These are phyloP conservation scores for Portevinia maculata DNA, from an alignment of 2,888 invertebrate species.

Conservation along the genomic window DNA sequence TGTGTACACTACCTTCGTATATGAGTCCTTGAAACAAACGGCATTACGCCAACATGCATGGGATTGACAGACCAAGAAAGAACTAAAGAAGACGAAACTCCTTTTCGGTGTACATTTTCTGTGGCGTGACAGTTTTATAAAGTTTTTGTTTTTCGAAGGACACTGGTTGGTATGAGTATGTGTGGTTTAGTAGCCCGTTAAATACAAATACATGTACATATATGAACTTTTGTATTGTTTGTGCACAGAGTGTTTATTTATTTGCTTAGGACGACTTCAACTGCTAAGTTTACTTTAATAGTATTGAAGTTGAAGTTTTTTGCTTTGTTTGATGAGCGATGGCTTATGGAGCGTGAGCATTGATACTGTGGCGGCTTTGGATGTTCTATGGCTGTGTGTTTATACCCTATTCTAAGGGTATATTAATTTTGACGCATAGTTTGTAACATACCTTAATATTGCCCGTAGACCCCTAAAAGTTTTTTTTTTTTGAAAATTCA, in stretches of 20 bases:
- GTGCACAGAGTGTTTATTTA: slow-evolving; percentile 41
- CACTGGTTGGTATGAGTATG: background rate
- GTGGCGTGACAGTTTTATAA: slow-evolving; percentile 26
- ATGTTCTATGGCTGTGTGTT: background rate
- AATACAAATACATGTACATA: background rate
- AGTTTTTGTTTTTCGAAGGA: slow-evolving; percentile 27
- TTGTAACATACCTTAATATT: no score
- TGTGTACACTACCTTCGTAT: background rate
- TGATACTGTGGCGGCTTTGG: slow-evolving; percentile 21
- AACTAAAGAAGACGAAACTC: background rate
- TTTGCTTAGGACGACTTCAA: slow-evolving; percentile 39
- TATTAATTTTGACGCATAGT: no score
- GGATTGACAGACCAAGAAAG: slow-evolving; percentile 21
- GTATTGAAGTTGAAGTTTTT: slow-evolving; percentile 43
- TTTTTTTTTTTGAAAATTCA: background rate
- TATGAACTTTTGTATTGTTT: slow-evolving; percentile 45
- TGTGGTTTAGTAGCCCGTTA: slow-evolving; percentile 39
- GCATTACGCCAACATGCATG: slow-evolving; percentile 7
- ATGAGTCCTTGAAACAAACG: slow-evolving; percentile 54
- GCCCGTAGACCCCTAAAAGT: no score
- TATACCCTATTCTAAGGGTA: no score
- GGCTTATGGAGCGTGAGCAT: slow-evolving; percentile 16
- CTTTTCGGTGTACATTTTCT: slow-evolving; percentile 22
- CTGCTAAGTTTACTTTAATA: slow-evolving; percentile 44
- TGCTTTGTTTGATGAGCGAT: slow-evolving; percentile 15